phyloP scores from a whole-genome alignment of 2,113 vertebrate species.

The Melospiza melodia region DNA sequence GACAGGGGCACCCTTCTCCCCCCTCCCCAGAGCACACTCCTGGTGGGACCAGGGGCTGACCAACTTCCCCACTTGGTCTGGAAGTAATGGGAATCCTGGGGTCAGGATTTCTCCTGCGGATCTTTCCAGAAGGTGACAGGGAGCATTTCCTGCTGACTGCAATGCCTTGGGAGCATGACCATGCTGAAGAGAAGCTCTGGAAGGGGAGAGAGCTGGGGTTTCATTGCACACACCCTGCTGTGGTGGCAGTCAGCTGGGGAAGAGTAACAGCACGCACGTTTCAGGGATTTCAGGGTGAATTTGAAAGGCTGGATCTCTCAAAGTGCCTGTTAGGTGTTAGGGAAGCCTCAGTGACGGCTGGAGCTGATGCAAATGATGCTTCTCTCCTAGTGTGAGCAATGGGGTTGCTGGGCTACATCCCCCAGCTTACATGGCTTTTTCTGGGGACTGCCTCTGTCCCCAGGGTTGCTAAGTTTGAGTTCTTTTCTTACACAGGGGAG shows the following conservation, averaged over 20 bases:
- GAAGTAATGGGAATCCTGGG: not conserved
- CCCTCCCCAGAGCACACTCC: not conserved
- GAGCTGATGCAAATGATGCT: not conserved
- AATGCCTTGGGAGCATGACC: too few species aligned
- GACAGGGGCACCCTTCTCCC: accelerated
- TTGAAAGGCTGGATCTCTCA: not conserved
- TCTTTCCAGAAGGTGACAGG: not conserved
- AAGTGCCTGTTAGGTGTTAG: not conserved
- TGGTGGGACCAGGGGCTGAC: accelerated
- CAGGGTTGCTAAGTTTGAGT: accelerated
- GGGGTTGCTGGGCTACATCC: not conserved
- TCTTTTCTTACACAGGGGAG: not conserved
- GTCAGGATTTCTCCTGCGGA: not conserved
- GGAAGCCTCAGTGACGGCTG: not conserved
- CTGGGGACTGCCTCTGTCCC: not conserved
- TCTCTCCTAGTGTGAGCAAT: not conserved
- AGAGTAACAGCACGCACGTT: accelerated
- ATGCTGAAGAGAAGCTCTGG: not conserved
- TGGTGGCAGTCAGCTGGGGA: too few species aligned
- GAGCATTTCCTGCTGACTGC: accelerated
- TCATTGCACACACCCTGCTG: not conserved
- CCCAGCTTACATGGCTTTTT: not conserved
- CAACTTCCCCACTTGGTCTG: not conserved
- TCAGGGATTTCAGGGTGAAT: not conserved
- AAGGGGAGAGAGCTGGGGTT: not conserved